Evolutionary conservation across 2,888 invertebrate species (phyloP), one percentile per base, ranked within the genome.

Genomic region (Pristionchus exspectatus): DNA sequence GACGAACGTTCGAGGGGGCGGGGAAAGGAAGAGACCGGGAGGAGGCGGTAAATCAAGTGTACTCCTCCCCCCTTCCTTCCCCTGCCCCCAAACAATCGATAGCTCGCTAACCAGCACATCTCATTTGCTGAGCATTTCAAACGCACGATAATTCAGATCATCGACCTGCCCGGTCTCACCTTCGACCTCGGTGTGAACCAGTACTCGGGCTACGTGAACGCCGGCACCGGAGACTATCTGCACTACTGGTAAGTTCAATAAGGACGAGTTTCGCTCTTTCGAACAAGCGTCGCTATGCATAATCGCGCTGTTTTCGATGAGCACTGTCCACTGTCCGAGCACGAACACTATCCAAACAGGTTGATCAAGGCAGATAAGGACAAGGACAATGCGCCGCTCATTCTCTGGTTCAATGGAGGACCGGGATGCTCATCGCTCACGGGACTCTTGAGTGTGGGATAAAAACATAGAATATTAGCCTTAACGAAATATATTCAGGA

Each of bases 131-230:
- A n/a, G n/a, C n/a, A n/a, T n/a, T n/a, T n/a, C n/a, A 7, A 59
- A 21, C 4, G 59, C 24, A 24, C 18, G 12, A 14, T 44, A 74
- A 24, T 44, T 56, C 27, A 89, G 69, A 95, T 95, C 92, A 91
- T 72, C 66, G 90, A 91, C 21, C 92, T 94, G 44, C 94, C 94
- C 66, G 94, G 94, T 59, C 88, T 94, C 7, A 94, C 94, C 12
- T 94, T 91, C 90, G 90, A 90, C 38, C 91, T 91, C 18, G 92
- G 90, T 66, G 96, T 95, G 94, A 95, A 95, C 87, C 96, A 96
- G 69, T 96, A 95, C 91, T 96, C 96, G n/a, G 96, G 96, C n/a
- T 96, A 94, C 84, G 89, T 94, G 4, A 91, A 90, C 18, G 93
- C 93, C 9, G 91, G 90, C 14, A 33, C 90, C 18, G 93, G 94